Base-by-base conservation (phyloP, 2,113 vertebrate species). In the human region DNA sequence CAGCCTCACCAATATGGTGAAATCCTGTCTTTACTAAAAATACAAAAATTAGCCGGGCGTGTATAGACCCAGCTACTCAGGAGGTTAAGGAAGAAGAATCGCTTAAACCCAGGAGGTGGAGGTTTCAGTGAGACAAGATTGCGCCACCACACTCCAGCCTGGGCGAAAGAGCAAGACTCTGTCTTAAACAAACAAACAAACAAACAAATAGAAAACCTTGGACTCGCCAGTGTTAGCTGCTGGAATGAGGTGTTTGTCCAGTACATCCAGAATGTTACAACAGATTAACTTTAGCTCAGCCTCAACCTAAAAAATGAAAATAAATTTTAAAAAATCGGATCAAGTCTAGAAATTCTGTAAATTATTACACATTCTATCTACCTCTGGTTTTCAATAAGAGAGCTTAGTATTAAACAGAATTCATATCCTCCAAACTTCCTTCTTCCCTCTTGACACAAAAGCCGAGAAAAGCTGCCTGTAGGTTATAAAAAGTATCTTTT, bases 231-330 rank as follows among this genome's bases (percentile, higher is more conserved):
- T 99, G 98, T 98, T 99, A 98, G 99, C 99, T 98, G 99, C 99
- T 98, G 99, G 99, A 99, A 99, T 99, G 98, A 99, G 99, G 99
- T 99, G 99, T 98, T 99, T 99, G 98, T 99, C 99, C 99, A 99
- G 99, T 98, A 99, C 99, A 98, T 99, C 99, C 98, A 99, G 99
- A 99, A 99, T 99, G 98, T 99, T 99, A 97, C 99, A 99, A 99
- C 99, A 99, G 98, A 99, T 99, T 94, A 99, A 98, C 98, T 99
- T 99, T 98, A 99, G 99, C 96, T 99, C 99, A 64, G 99, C 99
- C 98, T 99, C 99, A 99, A 99, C 99, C 99, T 99, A 97, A 25
- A 61, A 27, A 45, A 70, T 59, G 22, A 85, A 80, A 52, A 22
- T 61, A 93, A 80, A 22, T 72, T 64, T 30, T 6, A 1, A 55